phyloP scores from a whole-genome alignment of 2,888 invertebrate species.

The Drosophila phalerata region DNA sequence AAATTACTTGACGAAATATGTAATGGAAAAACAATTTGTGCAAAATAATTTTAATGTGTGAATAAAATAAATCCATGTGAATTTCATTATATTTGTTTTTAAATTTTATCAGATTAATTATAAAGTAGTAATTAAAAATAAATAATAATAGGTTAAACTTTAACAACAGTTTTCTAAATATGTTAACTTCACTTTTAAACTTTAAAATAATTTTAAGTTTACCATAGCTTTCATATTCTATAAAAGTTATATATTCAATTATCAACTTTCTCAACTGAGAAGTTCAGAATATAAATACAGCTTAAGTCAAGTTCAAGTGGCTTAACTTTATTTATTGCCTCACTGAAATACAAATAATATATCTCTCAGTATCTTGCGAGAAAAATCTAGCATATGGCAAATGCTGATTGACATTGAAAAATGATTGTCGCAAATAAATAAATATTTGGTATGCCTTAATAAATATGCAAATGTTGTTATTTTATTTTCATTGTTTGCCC shows the following conservation, averaged over 20 bases:
- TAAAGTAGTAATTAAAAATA: background rate
- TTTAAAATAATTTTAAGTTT: too few relatives aligned
- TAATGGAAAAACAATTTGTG: background rate
- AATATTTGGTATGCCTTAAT: conserved; percentile 31
- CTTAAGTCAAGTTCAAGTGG: conserved; percentile 8
- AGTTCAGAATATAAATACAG: background rate
- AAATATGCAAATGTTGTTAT: conserved; percentile 48
- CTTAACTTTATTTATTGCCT: conserved; percentile 21
- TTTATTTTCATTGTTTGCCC: conserved; percentile 32
- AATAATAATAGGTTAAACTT: background rate
- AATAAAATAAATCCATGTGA: background rate
- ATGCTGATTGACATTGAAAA: conserved; percentile 68
- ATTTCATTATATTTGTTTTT: too few relatives aligned
- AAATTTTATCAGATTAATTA: background rate
- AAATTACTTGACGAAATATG: background rate
- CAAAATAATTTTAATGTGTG: background rate
- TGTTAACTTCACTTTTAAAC: too few relatives aligned
- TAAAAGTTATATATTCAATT: background rate
- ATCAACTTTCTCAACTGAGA: background rate
- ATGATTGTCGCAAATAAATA: conserved; percentile 53
- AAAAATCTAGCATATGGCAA: conserved; percentile 20
- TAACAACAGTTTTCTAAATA: too few relatives aligned
- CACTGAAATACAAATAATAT: conserved; percentile 1
- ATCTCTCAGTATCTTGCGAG: conserved; percentile 7
- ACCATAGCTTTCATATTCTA: too few relatives aligned